Conservation (phyloP, 2,888 invertebrate genomes). For the Cheilosia soror region DNA sequence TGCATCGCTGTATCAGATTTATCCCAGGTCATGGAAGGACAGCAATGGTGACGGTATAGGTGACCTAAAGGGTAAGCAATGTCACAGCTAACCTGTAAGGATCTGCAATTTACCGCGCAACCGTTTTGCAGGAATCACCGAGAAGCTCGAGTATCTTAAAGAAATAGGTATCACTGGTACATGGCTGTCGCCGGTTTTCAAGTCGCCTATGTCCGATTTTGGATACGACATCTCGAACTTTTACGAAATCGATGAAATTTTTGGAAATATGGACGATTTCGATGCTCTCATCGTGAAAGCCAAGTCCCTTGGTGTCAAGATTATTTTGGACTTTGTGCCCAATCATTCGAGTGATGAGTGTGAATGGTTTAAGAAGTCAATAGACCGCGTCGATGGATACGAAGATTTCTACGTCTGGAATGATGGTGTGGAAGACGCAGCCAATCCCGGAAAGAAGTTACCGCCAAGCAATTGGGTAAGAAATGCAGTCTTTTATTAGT, state of each 20-base stretch:
- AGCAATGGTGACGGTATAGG: conserved; percentile 92
- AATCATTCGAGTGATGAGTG: conserved; percentile 92
- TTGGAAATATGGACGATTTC: conserved; percentile 87
- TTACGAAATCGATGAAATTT: conserved; percentile 87
- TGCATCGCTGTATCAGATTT: conserved; percentile 92
- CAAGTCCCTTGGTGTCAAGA: conserved; percentile 84
- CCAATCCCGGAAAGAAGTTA: conserved; percentile 70
- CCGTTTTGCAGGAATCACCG: conserved; percentile 85
- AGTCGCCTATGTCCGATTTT: conserved; percentile 90
- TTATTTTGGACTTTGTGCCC: conserved; percentile 87
- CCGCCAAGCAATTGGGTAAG: conserved; percentile 80
- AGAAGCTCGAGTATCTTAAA: conserved; percentile 87
- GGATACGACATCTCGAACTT: conserved; percentile 92
- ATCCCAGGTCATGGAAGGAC: conserved; percentile 93
- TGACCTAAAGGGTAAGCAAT: conserved; percentile 88
- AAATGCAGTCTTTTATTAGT: too few relatives aligned
- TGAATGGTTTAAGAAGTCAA: conserved; percentile 92
- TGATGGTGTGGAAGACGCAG: conserved; percentile 84
- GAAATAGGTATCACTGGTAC: conserved; percentile 88
- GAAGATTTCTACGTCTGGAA: conserved; percentile 92
- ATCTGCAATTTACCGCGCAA: neutral
- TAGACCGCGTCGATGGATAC: conserved; percentile 86
- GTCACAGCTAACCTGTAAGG: neutral
- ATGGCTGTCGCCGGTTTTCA: conserved; percentile 90
- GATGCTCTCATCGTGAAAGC: conserved; percentile 86